Evolutionary conservation across 2,113 vertebrate genomes (phyloP), one percentile per base, ranked within the genome.

Genomic region (Epinephelus lanceolatus): DNA sequence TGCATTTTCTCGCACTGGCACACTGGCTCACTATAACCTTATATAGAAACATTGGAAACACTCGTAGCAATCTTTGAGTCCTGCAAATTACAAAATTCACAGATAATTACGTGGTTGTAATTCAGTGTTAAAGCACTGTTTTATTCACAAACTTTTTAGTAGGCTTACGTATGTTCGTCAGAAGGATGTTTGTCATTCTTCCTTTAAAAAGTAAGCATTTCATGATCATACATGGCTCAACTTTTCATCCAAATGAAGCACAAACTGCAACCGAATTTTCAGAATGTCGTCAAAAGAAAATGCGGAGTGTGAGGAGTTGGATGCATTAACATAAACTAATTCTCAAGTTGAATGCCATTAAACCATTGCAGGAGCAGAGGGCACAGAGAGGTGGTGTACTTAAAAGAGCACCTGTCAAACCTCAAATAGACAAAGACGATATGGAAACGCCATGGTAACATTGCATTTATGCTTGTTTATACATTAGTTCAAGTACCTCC

Each of bases 371-470:
- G 33, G 18, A 21, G 23, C 60, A 47, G 23, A 61, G 12, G 45
- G 4, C 8, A 6, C 23, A 60, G 15, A 8, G 70, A 49, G 6
- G 27, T 49, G n/a, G 18, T 4, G 1, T 33, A 30, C n/a, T 61
- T 74, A 3, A 33, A 71, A 71, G 69, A 57, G 52, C n/a, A 18
- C 33, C 52, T 42, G 21, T 71, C 25, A 61, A 52, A 74, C 57
- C 3, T 62, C 47, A 62, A 61, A 19, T 2, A 42, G 42, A 66
- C 10, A 0, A 27, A 8, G 1, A 13, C 40, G 0, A 53, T 65
- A 49, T 25, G 40, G 63, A 60, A 52, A 51, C 10, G 19, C 4
- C 2, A 62, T 55, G 47, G 61, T 25, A 27, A 27, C 37, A 63
- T 37, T 30, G 3, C 13, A 37, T 23, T 12, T 23, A 40, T 37